Base-by-base conservation (phyloP, 2,888 invertebrate genomes). In the Aleiodes alternator region DNA sequence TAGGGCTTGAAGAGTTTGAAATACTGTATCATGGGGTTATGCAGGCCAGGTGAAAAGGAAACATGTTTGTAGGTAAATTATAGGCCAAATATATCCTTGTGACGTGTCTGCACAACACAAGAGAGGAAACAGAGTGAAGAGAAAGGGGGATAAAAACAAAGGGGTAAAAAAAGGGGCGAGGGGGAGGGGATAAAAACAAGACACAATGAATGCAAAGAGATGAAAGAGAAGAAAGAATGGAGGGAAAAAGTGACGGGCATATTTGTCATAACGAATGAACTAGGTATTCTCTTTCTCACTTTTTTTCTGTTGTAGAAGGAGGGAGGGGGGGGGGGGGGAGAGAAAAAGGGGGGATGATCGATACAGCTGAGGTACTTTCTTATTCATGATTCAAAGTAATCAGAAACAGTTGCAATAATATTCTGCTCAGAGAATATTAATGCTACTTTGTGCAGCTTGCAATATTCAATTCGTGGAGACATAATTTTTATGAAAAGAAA, bases 21-120 rank as follows among this genome's bases (percentile, higher is more conserved):
- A 48, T 23, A 48, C 11, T 64, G 64, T 16, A 59, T 12, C 34
- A 38, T 31, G 31, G 61, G 43, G 64, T 43, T 64, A 48, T 64
- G 64, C 23, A 43, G 64, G 16, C 12, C 64, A 64, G 64, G 64
- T 64, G 64, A 55, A 57, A 51, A 53, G 69, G 43, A 53, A 64
- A 69, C 31, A 59, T 57, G 50, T 50, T 64, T 64, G 29, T 51
- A 68, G 76, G 55, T 64, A 69, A 64, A 64, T 64, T 64, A 64
- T 64, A 64, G 64, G 64, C 64, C 16, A 16, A 16, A 43, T 4
- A 43, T 64, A 48, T 64, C 14, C 64, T 9, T 64, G 64, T 64
- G 64, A 64, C 64, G 64, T 14, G 64, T 64, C 11, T 64, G 34
- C 64, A 64, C 64, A 64, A 64, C 64, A 64, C 64, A 64, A 34